Evolutionary conservation across 2,113 vertebrate genomes (phyloP).

Genomic region (Scolopax mira): DNA sequence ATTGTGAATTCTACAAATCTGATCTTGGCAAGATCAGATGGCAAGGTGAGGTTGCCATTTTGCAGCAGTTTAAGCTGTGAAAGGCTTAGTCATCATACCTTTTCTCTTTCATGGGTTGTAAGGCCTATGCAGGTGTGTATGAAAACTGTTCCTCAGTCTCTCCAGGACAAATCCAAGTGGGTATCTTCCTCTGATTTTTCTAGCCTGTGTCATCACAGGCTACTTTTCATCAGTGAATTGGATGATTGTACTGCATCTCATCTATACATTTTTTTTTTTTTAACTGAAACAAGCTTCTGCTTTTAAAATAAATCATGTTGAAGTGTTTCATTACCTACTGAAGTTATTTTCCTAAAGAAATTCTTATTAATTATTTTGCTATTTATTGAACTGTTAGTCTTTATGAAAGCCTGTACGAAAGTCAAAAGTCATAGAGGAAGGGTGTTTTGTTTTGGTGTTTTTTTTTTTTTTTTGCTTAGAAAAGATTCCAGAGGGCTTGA

Average conservation of each 20-base stretch:
- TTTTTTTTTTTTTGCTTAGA: background rate
- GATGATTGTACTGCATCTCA: background rate
- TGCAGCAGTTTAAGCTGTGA: background rate
- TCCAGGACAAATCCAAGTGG: background rate
- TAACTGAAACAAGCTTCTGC: background rate
- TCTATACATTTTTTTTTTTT: background rate
- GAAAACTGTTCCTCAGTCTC: background rate
- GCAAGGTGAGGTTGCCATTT: background rate
- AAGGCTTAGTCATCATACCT: background rate
- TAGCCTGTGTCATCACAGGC: background rate
- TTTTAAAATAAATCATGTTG: background rate
- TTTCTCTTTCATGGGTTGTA: background rate
- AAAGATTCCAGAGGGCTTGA: background rate
- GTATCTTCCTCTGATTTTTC: background rate
- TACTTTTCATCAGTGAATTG: background rate
- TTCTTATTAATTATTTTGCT: background rate
- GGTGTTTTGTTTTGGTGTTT: no score
- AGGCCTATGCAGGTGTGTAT: background rate
- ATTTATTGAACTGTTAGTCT: background rate
- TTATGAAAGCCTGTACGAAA: background rate
- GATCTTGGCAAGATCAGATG: no score
- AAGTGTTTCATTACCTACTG: background rate
- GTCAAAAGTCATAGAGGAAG: background rate
- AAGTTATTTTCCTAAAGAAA: background rate
- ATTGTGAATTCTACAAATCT: background rate